Base-by-base conservation (phyloP, 1,140 invertebrate genomes). In the Myzus persicae region DNA sequence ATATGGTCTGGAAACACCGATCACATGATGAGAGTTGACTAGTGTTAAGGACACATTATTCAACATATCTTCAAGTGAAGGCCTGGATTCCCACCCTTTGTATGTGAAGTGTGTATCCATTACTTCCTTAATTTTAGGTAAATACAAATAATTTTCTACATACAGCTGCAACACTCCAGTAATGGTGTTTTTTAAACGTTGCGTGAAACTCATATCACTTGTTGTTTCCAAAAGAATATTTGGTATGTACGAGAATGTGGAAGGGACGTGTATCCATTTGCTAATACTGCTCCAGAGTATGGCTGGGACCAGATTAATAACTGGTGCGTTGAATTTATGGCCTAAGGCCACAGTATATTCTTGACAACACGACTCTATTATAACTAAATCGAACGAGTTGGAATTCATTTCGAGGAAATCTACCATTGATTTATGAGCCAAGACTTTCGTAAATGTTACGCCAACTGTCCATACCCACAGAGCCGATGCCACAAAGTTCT, bases 131-230 rank as follows among this genome's bases (percentile, higher is more conserved):
- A 94, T 94, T 38, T 93, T 91, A 46, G 94, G 94, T 42, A 94
- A 93, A 84, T 94, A 94, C 6, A 94, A 81, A 8, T 42, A n/a
- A 59, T 93, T 93, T 46, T 89, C 92, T 20, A 54, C 40, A 26
- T 84, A 82, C 8, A 94, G 20, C 36, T 93, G 82, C n/a, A 91
- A 54, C 4, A 93, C 14, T 2, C 94, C 92, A 26, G 31, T 59
- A 1, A 93, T 24, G 40, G 93, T 91, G 94, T 97, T 97, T 1
- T 95, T 94, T 0, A 96, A n/a, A 54, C 97, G 95, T 67, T 96
- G 95, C 14, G 95, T 94, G 94, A 97, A 96, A 59, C 94, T 95
- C 95, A 97, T 96, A 11, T 95, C 95, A 81, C 95, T 95, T 40
- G 95, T 94, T 46, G 95, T 95, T 5, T 95, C 94, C 22, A 95